phyloP scores from a whole-genome alignment of 2,797 vertebrate genomes.

The Hydrolagus colliei region DNA sequence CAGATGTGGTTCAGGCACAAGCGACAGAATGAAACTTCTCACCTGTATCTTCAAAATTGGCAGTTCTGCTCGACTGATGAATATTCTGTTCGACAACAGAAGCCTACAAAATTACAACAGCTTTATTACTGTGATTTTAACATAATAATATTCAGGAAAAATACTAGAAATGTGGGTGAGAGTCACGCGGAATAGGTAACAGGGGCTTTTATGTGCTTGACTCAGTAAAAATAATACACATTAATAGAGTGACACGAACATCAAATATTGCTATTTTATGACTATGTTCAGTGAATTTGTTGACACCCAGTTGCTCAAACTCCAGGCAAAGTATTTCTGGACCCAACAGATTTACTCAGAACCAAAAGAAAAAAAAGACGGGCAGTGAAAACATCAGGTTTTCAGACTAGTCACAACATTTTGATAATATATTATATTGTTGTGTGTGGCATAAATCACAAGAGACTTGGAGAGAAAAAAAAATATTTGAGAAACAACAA shows the following conservation, averaged over 20 bases:
- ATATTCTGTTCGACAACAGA: slow-evolving; percentile 47
- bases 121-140: neutral
- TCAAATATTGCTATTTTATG: neutral
- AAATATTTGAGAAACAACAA: too few relatives aligned
- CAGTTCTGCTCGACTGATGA: slow-evolving; percentile 45
- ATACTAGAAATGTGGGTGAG: neutral
- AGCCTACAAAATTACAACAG: slow-evolving; percentile 44
- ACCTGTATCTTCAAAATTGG: slow-evolving; percentile 54
- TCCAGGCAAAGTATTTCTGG: neutral
- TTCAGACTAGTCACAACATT: neutral
- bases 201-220: neutral
- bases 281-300: neutral
- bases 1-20: neutral
- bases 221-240: neutral
- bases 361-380: neutral
- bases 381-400: neutral
- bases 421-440: neutral
- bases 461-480: neutral
- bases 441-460: neutral
- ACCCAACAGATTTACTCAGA: neutral
- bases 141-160: neutral
- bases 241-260: neutral
- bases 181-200: neutral
- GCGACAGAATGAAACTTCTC: slow-evolving; percentile 38
- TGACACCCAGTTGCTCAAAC: neutral